A percentile compares a stretch with the other conserved stretches of the same genome.
Evolutionary conservation across 2,888 invertebrate species (phyloP).

Genomic region (Drosophila subsilvestris): DNA sequence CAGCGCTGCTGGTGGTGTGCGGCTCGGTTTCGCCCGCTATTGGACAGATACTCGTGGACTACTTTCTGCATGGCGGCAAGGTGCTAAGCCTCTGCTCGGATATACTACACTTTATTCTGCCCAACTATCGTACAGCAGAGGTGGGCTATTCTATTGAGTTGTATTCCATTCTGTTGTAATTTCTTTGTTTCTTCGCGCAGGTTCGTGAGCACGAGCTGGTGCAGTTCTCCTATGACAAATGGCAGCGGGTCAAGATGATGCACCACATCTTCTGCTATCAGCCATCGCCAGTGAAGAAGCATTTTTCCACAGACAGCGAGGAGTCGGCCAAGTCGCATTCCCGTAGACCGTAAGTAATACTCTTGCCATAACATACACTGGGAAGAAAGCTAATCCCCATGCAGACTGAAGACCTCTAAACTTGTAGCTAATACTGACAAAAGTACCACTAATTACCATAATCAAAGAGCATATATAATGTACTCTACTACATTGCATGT

Average conservation of each 20-base stretch:
- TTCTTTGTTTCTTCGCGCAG: conserved; percentile 78
- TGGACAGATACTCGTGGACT: conserved; percentile 88
- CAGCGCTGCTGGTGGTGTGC: conserved; percentile 90
- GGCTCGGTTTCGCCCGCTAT: conserved; percentile 89
- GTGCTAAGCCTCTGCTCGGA: conserved; percentile 92
- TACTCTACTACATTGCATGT: conserved; percentile 27
- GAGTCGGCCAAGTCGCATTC: conserved; percentile 84
- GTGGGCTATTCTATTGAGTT: conserved; percentile 82
- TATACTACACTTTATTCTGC: conserved; percentile 90
- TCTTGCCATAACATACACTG: conserved; percentile 4
- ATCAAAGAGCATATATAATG: conserved; percentile 16
- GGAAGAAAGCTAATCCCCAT: conserved; percentile 12
- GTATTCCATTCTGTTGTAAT: neutral
- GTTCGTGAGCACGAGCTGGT: conserved; percentile 93
- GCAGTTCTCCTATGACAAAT: conserved; percentile 92
- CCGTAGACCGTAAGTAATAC: conserved; percentile 83
- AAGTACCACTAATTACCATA: neutral
- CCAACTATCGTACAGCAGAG: conserved; percentile 93
- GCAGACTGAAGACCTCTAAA: conserved; percentile 11
- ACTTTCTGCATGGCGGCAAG: conserved; percentile 90
- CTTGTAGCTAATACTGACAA: conserved; percentile 2
- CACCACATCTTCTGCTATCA: conserved; percentile 95
- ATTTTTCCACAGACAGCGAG: conserved; percentile 91
- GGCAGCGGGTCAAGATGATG: conserved; percentile 93
- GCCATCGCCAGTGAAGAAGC: conserved; percentile 92